These are phyloP conservation scores for Meloidogyne chitwoodi DNA, from an alignment of 1,140 invertebrate genomes.

Conservation along the genomic window DNA sequence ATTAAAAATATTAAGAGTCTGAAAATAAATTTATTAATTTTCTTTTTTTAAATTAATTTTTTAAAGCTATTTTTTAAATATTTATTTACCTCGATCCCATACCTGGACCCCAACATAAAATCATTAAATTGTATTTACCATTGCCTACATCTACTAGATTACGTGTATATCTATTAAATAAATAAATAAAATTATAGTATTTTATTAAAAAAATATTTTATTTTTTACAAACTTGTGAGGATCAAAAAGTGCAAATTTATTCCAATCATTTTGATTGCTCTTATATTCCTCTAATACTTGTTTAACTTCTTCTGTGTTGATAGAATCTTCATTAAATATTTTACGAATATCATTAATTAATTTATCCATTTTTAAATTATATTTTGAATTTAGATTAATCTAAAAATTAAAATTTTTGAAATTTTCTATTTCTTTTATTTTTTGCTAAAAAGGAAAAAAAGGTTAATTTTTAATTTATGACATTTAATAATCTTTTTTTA, in stretches of 20 bases:
- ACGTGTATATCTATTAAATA: slow-evolving; percentile 75
- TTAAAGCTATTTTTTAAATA: background rate
- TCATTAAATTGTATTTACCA: slow-evolving; percentile 93
- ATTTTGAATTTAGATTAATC: background rate
- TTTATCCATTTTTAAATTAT: slow-evolving; percentile 36
- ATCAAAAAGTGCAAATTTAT: slow-evolving; percentile 51
- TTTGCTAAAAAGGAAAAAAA: too few species aligned
- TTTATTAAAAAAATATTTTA: background rate
- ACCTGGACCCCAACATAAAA: slow-evolving; percentile 92
- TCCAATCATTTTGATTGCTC: slow-evolving; percentile 46
- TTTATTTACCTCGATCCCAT: slow-evolving; percentile 70
- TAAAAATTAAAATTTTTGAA: background rate
- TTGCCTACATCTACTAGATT: slow-evolving; percentile 90
- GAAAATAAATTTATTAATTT: background rate
- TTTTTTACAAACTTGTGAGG: slow-evolving; percentile 38
- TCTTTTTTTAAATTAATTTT: background rate
- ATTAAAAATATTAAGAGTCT: too few species aligned
- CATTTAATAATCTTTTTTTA: background rate
- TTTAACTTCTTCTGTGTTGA: slow-evolving; percentile 52
- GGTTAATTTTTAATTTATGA: background rate
- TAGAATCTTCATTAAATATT: slow-evolving; percentile 44
- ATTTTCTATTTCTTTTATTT: background rate
- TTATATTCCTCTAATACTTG: slow-evolving; percentile 50
- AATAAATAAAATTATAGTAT: background rate
- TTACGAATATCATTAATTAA: slow-evolving; percentile 36